phyloP scores from a whole-genome alignment of 2,113 vertebrate species.

The Cryptotis parvus region DNA sequence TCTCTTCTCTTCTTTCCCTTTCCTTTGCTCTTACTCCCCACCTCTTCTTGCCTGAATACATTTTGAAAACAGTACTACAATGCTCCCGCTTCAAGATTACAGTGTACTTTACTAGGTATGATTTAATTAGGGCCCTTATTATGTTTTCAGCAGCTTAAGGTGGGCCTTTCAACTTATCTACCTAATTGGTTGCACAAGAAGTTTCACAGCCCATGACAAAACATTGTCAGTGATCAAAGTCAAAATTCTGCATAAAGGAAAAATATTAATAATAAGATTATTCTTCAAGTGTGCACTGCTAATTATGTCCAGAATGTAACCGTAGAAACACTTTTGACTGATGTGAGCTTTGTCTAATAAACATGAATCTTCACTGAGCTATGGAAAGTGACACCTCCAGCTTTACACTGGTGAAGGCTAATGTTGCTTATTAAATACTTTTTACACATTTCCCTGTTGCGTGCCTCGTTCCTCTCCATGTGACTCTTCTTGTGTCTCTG shows the following conservation, averaged over 20 bases:
- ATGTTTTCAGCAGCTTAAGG: slow-evolving; percentile 92
- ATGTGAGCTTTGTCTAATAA: slow-evolving; percentile 89
- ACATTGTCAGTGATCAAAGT: slow-evolving; percentile 93
- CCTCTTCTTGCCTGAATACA: slow-evolving; percentile 85
- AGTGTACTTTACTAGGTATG: slow-evolving; percentile 89
- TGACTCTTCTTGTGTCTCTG: slow-evolving; percentile 78
- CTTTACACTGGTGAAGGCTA: slow-evolving; percentile 78
- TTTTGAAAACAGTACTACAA: slow-evolving; percentile 87
- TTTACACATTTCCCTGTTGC: slow-evolving; percentile 68
- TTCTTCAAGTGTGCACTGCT: slow-evolving; percentile 89
- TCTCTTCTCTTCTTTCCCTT: slow-evolving; percentile 80
- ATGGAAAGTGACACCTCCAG: slow-evolving; percentile 83
- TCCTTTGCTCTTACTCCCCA: slow-evolving; percentile 83
- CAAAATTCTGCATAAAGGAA: slow-evolving; percentile 90
- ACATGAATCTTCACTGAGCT: slow-evolving; percentile 85
- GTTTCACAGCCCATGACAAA: slow-evolving; percentile 93
- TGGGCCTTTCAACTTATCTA: slow-evolving; percentile 91
- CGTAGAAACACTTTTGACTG: slow-evolving; percentile 89
- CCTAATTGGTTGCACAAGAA: slow-evolving; percentile 93
- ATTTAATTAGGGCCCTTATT: slow-evolving; percentile 94
- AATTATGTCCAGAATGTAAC: slow-evolving; percentile 90
- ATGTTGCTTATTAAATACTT: slow-evolving; percentile 81
- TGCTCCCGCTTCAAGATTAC: slow-evolving; percentile 90
- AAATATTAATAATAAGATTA: slow-evolving; percentile 92
- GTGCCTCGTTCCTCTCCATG: slow-evolving; percentile 42